These are phyloP conservation scores for Hydra vulgaris DNA, from an alignment of 30 jellyfish, hydroid and myxozoan genomes.

Conservation along the genomic window DNA sequence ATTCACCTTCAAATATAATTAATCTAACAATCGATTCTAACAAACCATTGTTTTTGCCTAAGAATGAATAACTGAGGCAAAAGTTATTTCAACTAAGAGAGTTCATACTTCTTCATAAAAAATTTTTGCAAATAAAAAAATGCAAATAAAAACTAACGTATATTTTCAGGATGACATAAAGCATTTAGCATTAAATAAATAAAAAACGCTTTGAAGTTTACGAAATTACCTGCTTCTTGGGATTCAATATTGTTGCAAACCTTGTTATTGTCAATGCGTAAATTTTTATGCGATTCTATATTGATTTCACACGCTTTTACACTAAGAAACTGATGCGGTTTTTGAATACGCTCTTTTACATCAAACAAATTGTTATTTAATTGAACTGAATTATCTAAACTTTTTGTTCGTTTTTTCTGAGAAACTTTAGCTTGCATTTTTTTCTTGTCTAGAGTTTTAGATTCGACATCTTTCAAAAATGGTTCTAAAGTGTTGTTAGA, in stretches of 20 bases:
- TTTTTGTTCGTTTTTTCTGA: not conserved
- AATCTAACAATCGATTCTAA: too few species aligned
- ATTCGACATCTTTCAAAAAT: not conserved
- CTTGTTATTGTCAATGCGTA: not conserved
- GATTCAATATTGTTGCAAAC: not conserved
- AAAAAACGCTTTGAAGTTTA: not conserved
- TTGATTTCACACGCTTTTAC: not conserved
- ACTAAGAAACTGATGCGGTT: not conserved
- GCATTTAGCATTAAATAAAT: too few species aligned
- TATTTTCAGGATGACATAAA: too few species aligned
- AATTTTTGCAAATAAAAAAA: not conserved
- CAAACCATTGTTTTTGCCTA: not conserved
- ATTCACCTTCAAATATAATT: not conserved
- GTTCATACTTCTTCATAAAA: too few species aligned
- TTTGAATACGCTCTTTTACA: not conserved
- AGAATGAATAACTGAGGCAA: not conserved
- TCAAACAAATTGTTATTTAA: not conserved
- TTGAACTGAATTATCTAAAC: not conserved
- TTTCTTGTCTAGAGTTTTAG: not conserved
- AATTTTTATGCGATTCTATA: not conserved
- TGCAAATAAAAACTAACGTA: too few species aligned
- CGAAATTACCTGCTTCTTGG: not conserved
- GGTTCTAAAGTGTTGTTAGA: not conserved
- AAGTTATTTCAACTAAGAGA: too few species aligned
- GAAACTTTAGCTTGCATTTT: not conserved